A percentile compares a stretch with the other conserved stretches of the same genome.
Evolutionary conservation across 2,888 invertebrate genomes (phyloP).

Genomic region (Dermolepida albohirtum): DNA sequence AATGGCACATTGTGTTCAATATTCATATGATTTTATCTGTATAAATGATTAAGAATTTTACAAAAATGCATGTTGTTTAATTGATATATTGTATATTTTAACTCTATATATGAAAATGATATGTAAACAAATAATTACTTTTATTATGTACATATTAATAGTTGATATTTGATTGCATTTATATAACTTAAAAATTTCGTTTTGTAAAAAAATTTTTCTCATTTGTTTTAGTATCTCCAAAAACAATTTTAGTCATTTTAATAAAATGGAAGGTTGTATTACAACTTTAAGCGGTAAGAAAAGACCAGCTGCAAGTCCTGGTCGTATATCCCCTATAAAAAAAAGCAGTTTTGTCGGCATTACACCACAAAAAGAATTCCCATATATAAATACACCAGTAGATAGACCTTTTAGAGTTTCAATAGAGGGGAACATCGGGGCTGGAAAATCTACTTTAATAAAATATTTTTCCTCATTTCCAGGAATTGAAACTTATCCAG

Average conservation of each 20-base stretch:
- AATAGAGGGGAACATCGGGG: constrained; percentile 66
- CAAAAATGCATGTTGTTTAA: no score
- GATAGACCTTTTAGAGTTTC: constrained; percentile 63
- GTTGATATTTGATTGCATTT: no score
- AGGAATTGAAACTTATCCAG: constrained; percentile 62
- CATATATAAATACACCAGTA: constrained; percentile 58
- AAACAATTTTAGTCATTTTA: constrained; percentile 1
- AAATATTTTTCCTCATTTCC: constrained; percentile 61
- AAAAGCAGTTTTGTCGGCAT: constrained; percentile 57
- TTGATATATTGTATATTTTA: no score
- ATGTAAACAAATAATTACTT: no score
- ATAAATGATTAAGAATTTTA: background rate
- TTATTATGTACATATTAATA: no score
- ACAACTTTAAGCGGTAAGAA: constrained; percentile 52
- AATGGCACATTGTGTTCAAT: background rate
- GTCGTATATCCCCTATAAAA: constrained; percentile 50
- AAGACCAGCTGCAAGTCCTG: constrained; percentile 52
- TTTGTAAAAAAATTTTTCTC: background rate
- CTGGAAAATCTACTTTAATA: constrained; percentile 65
- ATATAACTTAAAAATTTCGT: no score
- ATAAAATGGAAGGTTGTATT: constrained; percentile 58
- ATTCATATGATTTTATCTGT: background rate
- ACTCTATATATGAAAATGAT: no score
- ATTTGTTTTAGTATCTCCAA: background rate
- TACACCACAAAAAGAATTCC: constrained; percentile 58